phyloP scores from a whole-genome alignment of 2,113 vertebrate species.

The Ancistrus triradiatus region DNA sequence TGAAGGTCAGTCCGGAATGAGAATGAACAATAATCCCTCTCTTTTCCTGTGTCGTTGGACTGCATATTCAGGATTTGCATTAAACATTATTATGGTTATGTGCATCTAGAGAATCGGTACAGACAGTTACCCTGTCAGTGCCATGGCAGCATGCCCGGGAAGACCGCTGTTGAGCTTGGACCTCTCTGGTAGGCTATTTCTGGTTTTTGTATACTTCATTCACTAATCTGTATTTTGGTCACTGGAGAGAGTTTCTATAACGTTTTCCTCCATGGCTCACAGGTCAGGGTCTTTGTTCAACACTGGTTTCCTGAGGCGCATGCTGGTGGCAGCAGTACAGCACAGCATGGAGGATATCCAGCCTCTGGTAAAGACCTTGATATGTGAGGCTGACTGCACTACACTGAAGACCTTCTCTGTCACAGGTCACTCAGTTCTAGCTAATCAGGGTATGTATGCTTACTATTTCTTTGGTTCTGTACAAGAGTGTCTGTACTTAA shows the following conservation, averaged over 20 bases:
- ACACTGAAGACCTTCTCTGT: conserved; percentile 72
- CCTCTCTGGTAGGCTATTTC: conserved; percentile 80
- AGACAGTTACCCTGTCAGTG: conserved; percentile 87
- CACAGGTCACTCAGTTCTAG: conserved; percentile 61
- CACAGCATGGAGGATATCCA: conserved; percentile 86
- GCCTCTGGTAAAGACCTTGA: conserved; percentile 83
- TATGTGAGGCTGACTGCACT: conserved; percentile 90
- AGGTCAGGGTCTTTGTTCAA: conserved; percentile 91
- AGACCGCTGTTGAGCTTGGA: conserved; percentile 88
- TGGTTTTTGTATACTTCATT: neutral
- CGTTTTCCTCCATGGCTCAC: neutral
- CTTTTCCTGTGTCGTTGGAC: neutral
- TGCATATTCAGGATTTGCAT: neutral
- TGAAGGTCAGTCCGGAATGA: conserved; percentile 75
- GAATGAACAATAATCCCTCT: neutral
- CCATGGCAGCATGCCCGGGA: conserved; percentile 89
- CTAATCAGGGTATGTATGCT: conserved; percentile 77
- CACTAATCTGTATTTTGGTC: neutral
- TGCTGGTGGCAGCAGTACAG: conserved; percentile 81
- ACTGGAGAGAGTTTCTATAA: neutral
- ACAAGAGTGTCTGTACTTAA: no score
- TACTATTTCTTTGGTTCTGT: neutral
- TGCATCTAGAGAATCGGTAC: conserved; percentile 76
- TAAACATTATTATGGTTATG: conserved; percentile 24
- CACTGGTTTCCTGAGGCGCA: conserved; percentile 86